A percentile compares a stretch with the other conserved stretches of the same genome.
phyloP scores from a whole-genome alignment of 2,113 vertebrate species.

The Oxyruncus cristatus region DNA sequence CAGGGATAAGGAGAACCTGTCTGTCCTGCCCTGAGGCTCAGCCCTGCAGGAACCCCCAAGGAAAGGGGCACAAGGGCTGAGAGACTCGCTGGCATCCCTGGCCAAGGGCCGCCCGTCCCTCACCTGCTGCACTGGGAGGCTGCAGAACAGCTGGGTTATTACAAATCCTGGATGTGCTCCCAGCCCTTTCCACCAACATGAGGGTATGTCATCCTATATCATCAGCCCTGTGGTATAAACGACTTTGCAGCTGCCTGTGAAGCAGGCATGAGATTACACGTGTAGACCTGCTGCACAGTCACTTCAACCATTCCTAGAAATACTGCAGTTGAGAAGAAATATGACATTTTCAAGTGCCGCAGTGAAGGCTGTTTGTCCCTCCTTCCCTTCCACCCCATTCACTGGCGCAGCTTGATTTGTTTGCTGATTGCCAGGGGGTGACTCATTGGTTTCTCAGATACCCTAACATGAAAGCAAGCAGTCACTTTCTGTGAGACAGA shows the following conservation, averaged over 20 bases:
- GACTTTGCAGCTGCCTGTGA: neutral
- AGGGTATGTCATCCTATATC: neutral
- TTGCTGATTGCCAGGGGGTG: neutral
- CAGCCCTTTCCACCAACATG: rapidly evolving
- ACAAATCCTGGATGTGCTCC: rapidly evolving
- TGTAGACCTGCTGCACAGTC: rapidly evolving
- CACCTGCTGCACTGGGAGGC: rapidly evolving
- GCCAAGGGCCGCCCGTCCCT: rapidly evolving
- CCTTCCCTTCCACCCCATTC: neutral
- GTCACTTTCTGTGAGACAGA: neutral
- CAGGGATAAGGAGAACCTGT: neutral
- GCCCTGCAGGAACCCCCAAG: neutral
- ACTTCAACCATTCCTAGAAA: neutral
- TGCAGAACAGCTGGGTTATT: rapidly evolving
- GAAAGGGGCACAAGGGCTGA: neutral
- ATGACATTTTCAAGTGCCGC: neutral
- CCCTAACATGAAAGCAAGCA: neutral
- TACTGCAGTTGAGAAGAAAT: neutral
- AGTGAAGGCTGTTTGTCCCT: neutral
- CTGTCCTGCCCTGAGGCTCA: neutral
- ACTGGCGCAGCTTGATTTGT: rapidly evolving
- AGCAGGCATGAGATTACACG: rapidly evolving
- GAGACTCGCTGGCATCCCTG: neutral
- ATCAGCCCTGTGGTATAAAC: neutral
- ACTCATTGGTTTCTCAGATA: neutral